Percentiles rank a stretch among this genome's conserved stretches.
These are phyloP conservation scores for Chloroceryle amazona DNA, from an alignment of 2,797 vertebrate genomes.

Conservation along the genomic window DNA sequence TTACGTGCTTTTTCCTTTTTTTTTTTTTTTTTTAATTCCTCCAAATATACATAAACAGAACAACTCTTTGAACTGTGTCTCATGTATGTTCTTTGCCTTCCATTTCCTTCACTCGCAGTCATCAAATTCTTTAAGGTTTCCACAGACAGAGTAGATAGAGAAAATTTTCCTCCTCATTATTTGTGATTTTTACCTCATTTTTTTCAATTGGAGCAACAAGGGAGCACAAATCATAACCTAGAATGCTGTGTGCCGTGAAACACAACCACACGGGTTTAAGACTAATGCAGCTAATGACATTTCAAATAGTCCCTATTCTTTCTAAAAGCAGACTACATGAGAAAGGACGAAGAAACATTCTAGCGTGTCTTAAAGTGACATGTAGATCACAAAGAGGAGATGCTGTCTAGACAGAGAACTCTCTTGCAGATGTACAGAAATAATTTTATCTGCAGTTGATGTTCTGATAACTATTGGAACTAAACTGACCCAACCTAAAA, in stretches of 20 bases:
- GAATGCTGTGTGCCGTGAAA: background rate
- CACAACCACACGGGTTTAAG: background rate
- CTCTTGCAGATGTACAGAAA: background rate
- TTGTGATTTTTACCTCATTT: background rate
- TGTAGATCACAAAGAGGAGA: background rate
- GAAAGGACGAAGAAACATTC: background rate
- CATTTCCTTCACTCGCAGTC: constrained; percentile 1
- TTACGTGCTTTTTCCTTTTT: background rate
- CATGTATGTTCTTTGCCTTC: background rate
- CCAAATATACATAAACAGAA: background rate
- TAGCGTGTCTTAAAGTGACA: background rate
- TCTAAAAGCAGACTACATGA: background rate
- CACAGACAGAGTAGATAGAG: background rate
- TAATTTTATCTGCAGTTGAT: background rate
- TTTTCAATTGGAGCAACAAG: background rate
- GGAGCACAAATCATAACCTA: background rate
- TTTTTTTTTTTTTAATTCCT: background rate
- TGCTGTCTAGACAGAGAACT: background rate
- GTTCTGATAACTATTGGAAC: background rate
- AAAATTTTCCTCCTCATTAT: background rate
- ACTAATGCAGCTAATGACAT: background rate
- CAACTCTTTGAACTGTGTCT: background rate
- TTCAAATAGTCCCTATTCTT: background rate
- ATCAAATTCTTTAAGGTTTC: background rate
- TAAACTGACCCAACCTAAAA: background rate